phyloP scores from a whole-genome alignment of 2,113 vertebrate species.

The Laterallus jamaicensis region DNA sequence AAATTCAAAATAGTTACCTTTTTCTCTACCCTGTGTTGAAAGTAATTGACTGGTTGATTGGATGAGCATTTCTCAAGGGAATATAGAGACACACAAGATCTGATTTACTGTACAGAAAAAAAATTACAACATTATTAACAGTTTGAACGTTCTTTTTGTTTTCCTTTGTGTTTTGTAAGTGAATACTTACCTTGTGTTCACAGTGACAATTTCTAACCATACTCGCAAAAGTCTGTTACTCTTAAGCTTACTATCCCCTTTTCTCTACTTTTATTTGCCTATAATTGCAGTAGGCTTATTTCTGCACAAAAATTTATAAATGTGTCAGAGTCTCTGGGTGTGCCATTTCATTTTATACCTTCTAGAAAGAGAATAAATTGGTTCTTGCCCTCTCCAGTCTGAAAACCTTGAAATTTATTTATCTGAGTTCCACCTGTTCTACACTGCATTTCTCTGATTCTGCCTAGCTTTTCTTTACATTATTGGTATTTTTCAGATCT shows the following conservation, averaged over 20 bases:
- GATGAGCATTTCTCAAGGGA: not conserved
- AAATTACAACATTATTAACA: not conserved
- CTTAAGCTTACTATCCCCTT: not conserved
- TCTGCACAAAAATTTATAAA: not conserved
- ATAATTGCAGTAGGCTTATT: not conserved
- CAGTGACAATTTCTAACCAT: not conserved
- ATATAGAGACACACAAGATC: not conserved
- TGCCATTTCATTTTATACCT: not conserved
- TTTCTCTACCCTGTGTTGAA: not conserved
- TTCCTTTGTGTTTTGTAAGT: not conserved
- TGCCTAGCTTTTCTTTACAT: not conserved
- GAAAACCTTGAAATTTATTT: not conserved
- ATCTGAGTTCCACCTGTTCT: not conserved
- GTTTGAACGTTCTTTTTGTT: not conserved
- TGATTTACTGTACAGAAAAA: not conserved
- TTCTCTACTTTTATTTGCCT: not conserved
- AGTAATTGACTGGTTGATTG: not conserved
- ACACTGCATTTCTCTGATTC: not conserved
- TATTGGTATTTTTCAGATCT: not conserved
- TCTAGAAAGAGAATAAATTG: not conserved
- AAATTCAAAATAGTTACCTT: not conserved
- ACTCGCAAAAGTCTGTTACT: rapidly evolving
- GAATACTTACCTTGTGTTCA: not conserved
- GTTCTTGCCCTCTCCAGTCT: not conserved
- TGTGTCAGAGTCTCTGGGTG: not conserved